Evolutionary conservation across 2,888 invertebrate genomes (phyloP).

Genomic region (Lasioglossum oenotherae): DNA sequence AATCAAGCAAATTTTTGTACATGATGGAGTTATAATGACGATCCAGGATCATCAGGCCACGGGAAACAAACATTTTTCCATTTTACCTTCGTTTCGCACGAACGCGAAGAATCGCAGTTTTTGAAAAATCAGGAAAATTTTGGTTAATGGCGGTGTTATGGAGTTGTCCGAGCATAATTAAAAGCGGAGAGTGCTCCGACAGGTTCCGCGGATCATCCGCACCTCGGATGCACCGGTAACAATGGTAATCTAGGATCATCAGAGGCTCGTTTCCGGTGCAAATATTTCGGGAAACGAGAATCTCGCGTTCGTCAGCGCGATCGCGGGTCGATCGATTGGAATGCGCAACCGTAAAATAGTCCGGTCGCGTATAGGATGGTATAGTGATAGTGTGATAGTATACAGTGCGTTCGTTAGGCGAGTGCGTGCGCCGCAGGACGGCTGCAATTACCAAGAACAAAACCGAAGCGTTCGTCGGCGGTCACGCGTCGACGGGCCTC

Average conservation of each 20-base stretch:
- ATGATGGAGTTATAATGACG: neutral
- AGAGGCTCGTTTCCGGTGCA: neutral
- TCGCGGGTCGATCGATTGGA: slow-evolving; percentile 40
- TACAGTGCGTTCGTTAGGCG: slow-evolving; percentile 23
- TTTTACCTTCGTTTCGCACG: too few species aligned
- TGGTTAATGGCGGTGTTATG: neutral
- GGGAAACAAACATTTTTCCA: too few species aligned
- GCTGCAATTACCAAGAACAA: slow-evolving; percentile 51
- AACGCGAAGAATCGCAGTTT: neutral
- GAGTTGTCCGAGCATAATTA: neutral
- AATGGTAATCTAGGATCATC: neutral
- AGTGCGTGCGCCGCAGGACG: slow-evolving; percentile 30
- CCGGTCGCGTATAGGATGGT: slow-evolving; percentile 12
- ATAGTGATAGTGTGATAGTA: neutral
- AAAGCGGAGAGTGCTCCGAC: neutral
- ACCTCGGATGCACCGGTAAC: neutral
- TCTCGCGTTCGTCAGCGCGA: slow-evolving; percentile 43
- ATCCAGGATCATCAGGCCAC: neutral
- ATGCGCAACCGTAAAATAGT: slow-evolving; percentile 49
- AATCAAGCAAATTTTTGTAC: neutral
- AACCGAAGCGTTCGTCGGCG: slow-evolving; percentile 34
- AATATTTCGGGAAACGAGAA: neutral
- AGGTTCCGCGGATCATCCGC: neutral
- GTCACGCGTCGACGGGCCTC: slow-evolving; percentile 5
- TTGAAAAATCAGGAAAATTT: neutral